phyloP scores from a whole-genome alignment of 2,113 vertebrate species.

The Perca flavescens region DNA sequence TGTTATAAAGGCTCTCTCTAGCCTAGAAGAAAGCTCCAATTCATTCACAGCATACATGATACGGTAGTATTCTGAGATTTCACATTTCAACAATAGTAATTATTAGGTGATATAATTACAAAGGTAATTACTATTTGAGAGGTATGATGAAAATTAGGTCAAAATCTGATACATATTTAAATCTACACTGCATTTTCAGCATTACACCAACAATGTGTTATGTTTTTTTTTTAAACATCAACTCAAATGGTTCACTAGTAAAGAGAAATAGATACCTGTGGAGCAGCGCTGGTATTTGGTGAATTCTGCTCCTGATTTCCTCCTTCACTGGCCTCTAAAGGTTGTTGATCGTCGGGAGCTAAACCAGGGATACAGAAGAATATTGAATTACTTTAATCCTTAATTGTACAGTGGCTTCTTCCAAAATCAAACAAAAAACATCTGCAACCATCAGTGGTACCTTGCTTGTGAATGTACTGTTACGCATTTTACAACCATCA shows the following conservation, averaged over 20 bases:
- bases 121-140: neutral
- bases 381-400: neutral
- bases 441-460: neutral
- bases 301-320: constrained; percentile 74
- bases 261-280: constrained; percentile 65
- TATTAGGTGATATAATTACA: too few species aligned
- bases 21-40: neutral
- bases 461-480: neutral
- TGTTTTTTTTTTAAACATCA: neutral
- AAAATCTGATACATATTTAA: neutral
- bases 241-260: neutral
- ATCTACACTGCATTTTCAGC: neutral
- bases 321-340: constrained; percentile 82
- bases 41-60: neutral
- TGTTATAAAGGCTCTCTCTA: neutral
- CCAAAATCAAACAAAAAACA: too few species aligned
- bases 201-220: neutral
- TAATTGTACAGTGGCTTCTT: neutral
- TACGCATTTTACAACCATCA: neutral
- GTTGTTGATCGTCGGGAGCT: constrained; percentile 87
- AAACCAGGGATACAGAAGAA: neutral
- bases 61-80: neutral
- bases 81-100: neutral
- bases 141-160: neutral
- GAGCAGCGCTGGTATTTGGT: constrained; percentile 66